Base-by-base conservation (phyloP, 2,113 vertebrate species). In the Eudorcas thomsonii region DNA sequence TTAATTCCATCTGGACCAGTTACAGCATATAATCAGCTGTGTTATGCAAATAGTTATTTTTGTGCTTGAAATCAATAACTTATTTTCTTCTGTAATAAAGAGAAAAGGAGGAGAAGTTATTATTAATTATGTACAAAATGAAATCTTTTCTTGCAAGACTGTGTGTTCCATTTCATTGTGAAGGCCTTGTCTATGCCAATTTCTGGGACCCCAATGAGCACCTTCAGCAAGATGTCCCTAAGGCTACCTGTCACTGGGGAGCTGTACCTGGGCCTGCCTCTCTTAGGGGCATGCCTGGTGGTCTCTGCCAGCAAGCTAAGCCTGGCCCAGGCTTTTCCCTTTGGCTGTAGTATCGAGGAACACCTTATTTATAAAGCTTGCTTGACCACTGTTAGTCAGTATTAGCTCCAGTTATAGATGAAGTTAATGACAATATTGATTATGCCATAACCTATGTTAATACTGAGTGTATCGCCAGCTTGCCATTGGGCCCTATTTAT, bases 1-100 rank as follows among this genome's bases (percentile, higher is more conserved):
- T 98, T 98, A 98, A 98, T 99, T 98, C 98, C 98, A 98, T 97
- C 98, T 98, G 98, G 98, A 97, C 96, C 97, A 95, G 98, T 95
- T 98, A 98, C 91, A 98, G 97, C 97, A 95, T 97, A 97, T 95
- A 98, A 98, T 98, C 98, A 98, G 97, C 98, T 92, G 67, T 93
- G 97, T 96, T 98, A 98, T 99, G 99, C 98, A 99, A 98, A 98
- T 98, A 98, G 98, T 98, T 98, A 98, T 98, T 98, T 98, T 98
- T 98, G 98, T 96, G 97, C 98, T 94, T 97, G 98, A 98, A 98
- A 98, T 99, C 98, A 98, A 98, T 98, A 98, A 98, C 98, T 99
- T 98, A 99, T 98, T 98, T 99, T 99, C 98, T 98, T 93, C 98
- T 94, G 94, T 97, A 98, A 98, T 97, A 98, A 96, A 98, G 96